Evolutionary conservation across 2,888 invertebrate genomes (phyloP).

Genomic region (Rugalucina vietnamica): DNA sequence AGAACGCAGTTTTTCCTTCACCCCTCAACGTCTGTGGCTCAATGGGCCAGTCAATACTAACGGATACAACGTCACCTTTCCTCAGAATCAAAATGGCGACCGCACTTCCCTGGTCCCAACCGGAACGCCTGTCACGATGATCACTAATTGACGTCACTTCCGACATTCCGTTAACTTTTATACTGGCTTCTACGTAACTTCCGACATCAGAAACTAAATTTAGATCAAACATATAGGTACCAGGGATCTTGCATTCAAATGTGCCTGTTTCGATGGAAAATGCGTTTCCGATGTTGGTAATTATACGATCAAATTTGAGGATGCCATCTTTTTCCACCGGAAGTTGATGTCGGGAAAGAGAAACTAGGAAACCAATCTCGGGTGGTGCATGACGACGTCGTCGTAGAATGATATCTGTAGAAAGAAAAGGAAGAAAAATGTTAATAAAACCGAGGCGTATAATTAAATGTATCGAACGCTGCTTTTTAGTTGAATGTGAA

Average conservation of each 20-base stretch:
- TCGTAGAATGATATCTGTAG: too few relatives aligned
- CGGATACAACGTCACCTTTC: not conserved
- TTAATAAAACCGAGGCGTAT: too few relatives aligned
- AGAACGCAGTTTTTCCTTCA: not conserved
- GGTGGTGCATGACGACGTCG: not conserved
- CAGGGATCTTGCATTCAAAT: not conserved
- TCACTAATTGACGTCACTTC: not conserved
- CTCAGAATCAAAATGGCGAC: conserved; percentile 3
- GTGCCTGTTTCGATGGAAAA: not conserved
- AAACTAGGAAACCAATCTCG: not conserved
- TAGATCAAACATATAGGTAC: not conserved
- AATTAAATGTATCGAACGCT: too few relatives aligned
- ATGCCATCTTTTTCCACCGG: not conserved
- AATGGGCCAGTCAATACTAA: not conserved
- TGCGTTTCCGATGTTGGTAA: not conserved
- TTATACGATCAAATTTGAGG: not conserved
- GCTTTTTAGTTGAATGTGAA: too few relatives aligned
- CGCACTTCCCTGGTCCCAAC: not conserved
- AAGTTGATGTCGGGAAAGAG: not conserved
- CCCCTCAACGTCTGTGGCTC: not conserved
- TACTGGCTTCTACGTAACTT: not conserved
- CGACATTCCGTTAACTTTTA: not conserved
- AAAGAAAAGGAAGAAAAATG: too few relatives aligned
- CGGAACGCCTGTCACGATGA: not conserved
- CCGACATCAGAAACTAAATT: not conserved